These are phyloP conservation scores for Paraplagusia blochii DNA, from an alignment of 2,113 vertebrate genomes.

Conservation along the genomic window DNA sequence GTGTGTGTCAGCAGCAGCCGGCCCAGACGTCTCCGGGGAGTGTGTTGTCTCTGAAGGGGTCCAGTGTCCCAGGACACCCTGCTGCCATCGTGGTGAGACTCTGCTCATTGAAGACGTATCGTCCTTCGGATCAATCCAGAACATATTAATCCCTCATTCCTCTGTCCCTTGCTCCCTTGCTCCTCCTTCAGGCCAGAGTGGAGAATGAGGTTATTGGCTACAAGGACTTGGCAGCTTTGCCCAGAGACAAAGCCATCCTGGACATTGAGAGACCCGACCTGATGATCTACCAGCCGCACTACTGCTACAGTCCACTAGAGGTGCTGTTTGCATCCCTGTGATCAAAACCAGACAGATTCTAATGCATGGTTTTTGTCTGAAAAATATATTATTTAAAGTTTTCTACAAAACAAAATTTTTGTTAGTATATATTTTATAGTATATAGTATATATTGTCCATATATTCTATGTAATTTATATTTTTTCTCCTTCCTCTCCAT, in stretches of 20 bases:
- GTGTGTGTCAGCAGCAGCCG: slow-evolving; percentile 71
- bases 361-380: too few species aligned
- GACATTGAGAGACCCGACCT: slow-evolving; percentile 93
- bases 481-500: not conserved
- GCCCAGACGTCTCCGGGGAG: slow-evolving; percentile 89
- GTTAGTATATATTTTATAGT: too few species aligned
- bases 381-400: too few species aligned
- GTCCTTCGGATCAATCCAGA: slow-evolving; percentile 22
- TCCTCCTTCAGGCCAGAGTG: slow-evolving; percentile 78
- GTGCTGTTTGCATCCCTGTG: slow-evolving; percentile 24
- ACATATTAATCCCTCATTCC: slow-evolving; percentile 17
- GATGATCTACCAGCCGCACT: slow-evolving; percentile 94
- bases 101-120: not conserved
- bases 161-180: too few species aligned
- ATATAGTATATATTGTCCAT: too few species aligned
- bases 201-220: slow-evolving; percentile 88
- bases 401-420: too few species aligned
- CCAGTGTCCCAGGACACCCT: slow-evolving; percentile 83
- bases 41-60: slow-evolving; percentile 82
- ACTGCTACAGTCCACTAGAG: slow-evolving; percentile 84
- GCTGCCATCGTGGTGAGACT: slow-evolving; percentile 84
- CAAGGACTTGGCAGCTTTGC: slow-evolving; percentile 93
- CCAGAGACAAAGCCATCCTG: slow-evolving; percentile 95
- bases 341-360: too few species aligned
- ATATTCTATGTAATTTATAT: not conserved